Conservation (phyloP, 2,113 vertebrate genomes). For the Colossoma macropomum region DNA sequence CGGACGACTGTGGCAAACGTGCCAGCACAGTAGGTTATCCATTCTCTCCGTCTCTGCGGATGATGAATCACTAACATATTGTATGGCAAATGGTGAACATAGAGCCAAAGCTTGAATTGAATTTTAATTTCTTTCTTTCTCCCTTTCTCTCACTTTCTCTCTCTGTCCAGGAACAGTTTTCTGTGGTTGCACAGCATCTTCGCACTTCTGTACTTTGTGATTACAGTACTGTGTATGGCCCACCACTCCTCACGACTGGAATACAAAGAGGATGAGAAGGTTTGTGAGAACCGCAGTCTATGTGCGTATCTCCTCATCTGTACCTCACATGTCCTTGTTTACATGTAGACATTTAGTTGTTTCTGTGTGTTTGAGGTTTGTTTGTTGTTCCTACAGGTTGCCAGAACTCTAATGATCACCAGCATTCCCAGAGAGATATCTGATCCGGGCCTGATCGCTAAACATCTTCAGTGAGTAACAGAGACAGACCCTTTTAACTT, state of each 20-base stretch:
- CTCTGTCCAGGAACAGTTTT: constrained; percentile 80
- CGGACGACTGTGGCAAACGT: constrained; percentile 95
- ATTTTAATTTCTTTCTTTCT: constrained; percentile 29
- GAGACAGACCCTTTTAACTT: not conserved
- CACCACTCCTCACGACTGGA: constrained; percentile 89
- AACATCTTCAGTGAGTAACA: constrained; percentile 92
- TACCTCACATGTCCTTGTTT: not conserved
- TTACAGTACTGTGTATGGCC: constrained; percentile 88
- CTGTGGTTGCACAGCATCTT: constrained; percentile 94
- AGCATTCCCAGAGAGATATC: constrained; percentile 90
- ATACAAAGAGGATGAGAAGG: constrained; percentile 88
- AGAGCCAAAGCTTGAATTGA: not conserved
- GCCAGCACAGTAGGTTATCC: constrained; percentile 85
- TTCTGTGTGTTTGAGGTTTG: not conserved
- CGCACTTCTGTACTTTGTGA: constrained; percentile 90
- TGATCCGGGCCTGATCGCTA: constrained; percentile 89
- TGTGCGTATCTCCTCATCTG: not conserved
- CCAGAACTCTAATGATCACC: constrained; percentile 92
- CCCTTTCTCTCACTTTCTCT: constrained; percentile 35
- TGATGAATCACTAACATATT: not conserved
- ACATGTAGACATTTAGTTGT: not conserved
- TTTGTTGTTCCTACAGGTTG: constrained; percentile 76
- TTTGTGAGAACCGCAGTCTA: constrained; percentile 63
- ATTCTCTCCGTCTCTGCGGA: constrained; percentile 35
- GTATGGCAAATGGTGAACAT: constrained; percentile 1